phyloP scores from a whole-genome alignment of 2,113 vertebrate species.

The Platysternon megacephalum region DNA sequence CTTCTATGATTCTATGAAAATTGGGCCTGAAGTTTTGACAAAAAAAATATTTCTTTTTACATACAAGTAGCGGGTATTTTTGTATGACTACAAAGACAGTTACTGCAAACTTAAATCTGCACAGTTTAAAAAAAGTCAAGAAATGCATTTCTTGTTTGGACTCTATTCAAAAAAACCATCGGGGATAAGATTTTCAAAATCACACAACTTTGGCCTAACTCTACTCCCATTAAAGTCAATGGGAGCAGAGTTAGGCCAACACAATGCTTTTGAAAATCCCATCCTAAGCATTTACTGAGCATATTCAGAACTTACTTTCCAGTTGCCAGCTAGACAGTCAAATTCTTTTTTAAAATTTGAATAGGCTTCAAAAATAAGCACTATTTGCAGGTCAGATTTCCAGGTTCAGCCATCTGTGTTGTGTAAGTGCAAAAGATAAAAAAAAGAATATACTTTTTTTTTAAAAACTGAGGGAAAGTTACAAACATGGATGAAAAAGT shows the following conservation, averaged over 20 bases:
- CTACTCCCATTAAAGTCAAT: neutral
- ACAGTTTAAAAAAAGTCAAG: neutral
- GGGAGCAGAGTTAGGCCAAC: neutral
- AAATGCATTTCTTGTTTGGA: neutral
- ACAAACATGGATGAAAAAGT: neutral
- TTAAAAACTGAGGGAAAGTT: neutral
- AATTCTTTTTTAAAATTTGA: neutral
- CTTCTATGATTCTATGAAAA: too few relatives aligned
- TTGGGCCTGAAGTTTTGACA: neutral
- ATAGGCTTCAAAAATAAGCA: neutral
- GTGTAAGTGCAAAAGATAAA: neutral
- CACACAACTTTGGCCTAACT: neutral
- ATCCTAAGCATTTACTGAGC: fast-evolving
- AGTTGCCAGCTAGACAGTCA: neutral
- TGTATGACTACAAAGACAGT: neutral
- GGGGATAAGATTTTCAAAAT: neutral
- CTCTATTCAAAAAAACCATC: neutral
- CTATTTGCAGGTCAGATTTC: neutral
- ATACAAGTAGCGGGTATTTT: neutral
- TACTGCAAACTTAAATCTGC: neutral
- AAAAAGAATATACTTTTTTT: neutral
- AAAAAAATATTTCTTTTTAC: neutral
- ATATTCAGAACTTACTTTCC: neutral
- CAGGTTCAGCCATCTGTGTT: neutral
- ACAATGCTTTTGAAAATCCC: neutral